Base-by-base conservation (phyloP, 2,113 vertebrate genomes). In the Anser cygnoides region DNA sequence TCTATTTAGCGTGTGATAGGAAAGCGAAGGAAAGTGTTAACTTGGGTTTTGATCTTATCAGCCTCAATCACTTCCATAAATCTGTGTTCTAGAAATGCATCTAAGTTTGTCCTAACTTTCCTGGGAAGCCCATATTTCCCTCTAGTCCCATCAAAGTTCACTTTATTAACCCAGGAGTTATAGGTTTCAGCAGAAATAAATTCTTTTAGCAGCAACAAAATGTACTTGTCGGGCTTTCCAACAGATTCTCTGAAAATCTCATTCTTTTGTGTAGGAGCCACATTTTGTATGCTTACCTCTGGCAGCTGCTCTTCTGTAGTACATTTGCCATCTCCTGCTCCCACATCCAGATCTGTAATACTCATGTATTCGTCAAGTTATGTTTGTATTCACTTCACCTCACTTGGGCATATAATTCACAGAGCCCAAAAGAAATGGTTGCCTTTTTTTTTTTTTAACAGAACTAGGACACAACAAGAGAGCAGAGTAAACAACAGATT, bases 81-180 rank as follows among this genome's bases (percentile, higher is more conserved):
- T 97, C 97, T 95, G 94, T 97, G 93, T 92, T 96, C 89, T 93
- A 86, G 94, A 96, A 97, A 97, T 85, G 89, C 95, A 94, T 96
- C 97, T 96, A 96, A 96, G 95, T 97, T 97, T 97, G 86, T 93
- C 93, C 95, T 95, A 97, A 97, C 97, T 97, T 97, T 97, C 95
- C 95, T 94, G 93, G 96, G 95, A 97, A 97, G 95, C 94, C 94
- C 96, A 97, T 97, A 97, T 97, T 97, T 97, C 97, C 97, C 97
- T 93, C 95, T 95, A 96, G 96, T 97, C 95, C 97, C 97, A 97
- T 97, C 97, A 97, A 97, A 97, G 96, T 97, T 97, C 96, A 97
- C 94, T 97, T 97, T 97, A 97, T 97, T 97, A 97, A 97, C 97
- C 96, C 95, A 97, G 95, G 94, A 97, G 96, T 97, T 97, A 96